These are phyloP conservation scores for Eupeodes corollae DNA, from an alignment of 1,140 invertebrate species.

Conservation along the genomic window DNA sequence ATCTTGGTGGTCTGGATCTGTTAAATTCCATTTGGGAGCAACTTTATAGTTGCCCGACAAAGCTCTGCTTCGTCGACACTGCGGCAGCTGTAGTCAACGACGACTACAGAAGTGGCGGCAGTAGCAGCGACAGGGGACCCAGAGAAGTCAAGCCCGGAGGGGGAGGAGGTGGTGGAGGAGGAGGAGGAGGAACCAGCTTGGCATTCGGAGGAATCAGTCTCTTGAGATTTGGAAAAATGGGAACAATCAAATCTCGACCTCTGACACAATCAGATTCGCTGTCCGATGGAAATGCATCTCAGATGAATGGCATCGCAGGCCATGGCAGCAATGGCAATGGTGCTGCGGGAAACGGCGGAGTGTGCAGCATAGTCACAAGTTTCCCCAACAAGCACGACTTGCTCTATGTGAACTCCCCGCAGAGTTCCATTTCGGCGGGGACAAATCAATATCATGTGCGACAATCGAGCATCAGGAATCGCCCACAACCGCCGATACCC, in stretches of 20 bases:
- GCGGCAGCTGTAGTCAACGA: slow-evolving; percentile 16
- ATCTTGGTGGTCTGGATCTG: slow-evolving; percentile 22
- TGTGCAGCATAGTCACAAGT: slow-evolving; percentile 6
- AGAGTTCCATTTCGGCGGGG: slow-evolving; percentile 21
- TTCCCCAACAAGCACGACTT: slow-evolving; percentile 31
- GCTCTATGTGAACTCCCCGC: slow-evolving; percentile 15
- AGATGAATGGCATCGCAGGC: neutral
- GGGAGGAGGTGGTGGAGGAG: slow-evolving; percentile 10
- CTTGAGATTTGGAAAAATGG: slow-evolving; percentile 30
- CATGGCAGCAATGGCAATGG: neutral
- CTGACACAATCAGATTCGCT: slow-evolving; percentile 20
- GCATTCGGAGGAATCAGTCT: slow-evolving; percentile 12
- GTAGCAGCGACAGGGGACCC: slow-evolving; percentile 6
- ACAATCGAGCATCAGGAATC: slow-evolving; percentile 60
- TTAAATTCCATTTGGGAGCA: slow-evolving; percentile 33
- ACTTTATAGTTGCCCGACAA: slow-evolving; percentile 37
- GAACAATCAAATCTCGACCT: slow-evolving; percentile 27
- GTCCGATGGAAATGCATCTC: slow-evolving; percentile 15
- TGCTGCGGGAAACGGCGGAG: neutral
- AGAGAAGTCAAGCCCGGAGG: slow-evolving; percentile 10
- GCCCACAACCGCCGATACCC: slow-evolving; percentile 76
- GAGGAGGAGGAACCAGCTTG: slow-evolving; percentile 9
- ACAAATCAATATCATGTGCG: slow-evolving; percentile 38
- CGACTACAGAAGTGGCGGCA: slow-evolving; percentile 16
- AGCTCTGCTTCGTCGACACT: slow-evolving; percentile 20